A percentile compares a stretch with the other conserved stretches of the same genome.
phyloP scores from a whole-genome alignment of 92 coral and sea anemone genomes.

The Montipora capitata region DNA sequence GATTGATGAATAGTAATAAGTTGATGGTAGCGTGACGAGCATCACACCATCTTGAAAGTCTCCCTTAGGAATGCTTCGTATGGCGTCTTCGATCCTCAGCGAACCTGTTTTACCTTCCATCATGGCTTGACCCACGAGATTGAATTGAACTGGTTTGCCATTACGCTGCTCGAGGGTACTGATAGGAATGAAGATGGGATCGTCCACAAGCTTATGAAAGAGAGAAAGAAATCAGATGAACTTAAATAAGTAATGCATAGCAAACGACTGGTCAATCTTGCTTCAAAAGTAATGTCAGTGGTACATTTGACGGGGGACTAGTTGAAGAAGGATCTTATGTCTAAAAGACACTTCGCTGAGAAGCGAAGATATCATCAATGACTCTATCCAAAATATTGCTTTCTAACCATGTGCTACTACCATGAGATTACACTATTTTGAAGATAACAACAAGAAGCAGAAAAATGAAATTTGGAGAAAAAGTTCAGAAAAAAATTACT shows the following conservation, averaged over 20 bases:
- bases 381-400: too few species aligned
- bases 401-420: too few species aligned
- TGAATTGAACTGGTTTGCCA: constrained; percentile 81
- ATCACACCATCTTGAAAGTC: constrained; percentile 98
- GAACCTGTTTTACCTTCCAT: constrained; percentile 90
- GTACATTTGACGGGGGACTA: too few species aligned
- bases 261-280: background rate
- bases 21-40: constrained; percentile 86
- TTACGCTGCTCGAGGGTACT: constrained; percentile 91
- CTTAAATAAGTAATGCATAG: background rate
- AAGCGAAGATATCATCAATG: too few species aligned
- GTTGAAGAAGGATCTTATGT: too few species aligned
- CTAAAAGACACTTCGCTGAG: too few species aligned
- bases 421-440: too few species aligned
- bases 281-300: too few species aligned
- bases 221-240: background rate
- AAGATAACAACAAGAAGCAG: too few species aligned
- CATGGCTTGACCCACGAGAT: constrained; percentile 88
- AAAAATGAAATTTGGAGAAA: too few species aligned
- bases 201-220: constrained; percentile 92
- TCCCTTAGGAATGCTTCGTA: constrained; percentile 97
- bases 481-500: too few species aligned
- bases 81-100: constrained; percentile 89
- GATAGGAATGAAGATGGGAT: constrained; percentile 96
- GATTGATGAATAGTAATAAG: constrained; percentile 95